Evolutionary conservation across 1,140 invertebrate genomes (phyloP).

Genomic region (Centruroides vittatus): DNA sequence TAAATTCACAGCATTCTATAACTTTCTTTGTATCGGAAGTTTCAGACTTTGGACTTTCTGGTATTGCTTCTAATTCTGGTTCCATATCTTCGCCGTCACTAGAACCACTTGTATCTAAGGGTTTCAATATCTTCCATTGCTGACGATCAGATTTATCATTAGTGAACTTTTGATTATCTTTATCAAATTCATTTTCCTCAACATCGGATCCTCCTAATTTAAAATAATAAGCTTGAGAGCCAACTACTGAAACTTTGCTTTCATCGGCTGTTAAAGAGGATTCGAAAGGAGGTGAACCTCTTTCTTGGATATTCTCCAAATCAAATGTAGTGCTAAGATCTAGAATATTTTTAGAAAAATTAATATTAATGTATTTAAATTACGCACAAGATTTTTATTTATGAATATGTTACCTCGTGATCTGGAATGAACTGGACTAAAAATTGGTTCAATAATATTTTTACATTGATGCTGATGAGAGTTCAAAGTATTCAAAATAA

Average conservation of each 20-base stretch:
- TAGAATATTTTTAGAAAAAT: conserved; percentile 13
- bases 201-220: no score
- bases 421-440: conserved; percentile 43
- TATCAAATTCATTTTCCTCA: no score
- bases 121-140: conserved; percentile 23
- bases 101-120: conserved; percentile 11
- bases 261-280: no score
- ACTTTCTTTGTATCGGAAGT: conserved; percentile 35
- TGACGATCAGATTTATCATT: background rate
- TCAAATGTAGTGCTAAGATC: conserved; percentile 32
- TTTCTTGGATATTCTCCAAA: conserved; percentile 30
- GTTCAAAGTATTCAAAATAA: conserved; percentile 87
- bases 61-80: conserved; percentile 70
- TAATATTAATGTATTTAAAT: background rate
- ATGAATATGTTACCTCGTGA: conserved; percentile 43
- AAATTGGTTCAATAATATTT: conserved; percentile 55
- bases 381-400: no score
- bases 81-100: conserved; percentile 64
- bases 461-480: conserved; percentile 76
- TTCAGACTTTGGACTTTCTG: conserved; percentile 70
- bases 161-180: no score
- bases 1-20: no score
- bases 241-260: background rate
- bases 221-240: no score
- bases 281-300: background rate